Conservation (phyloP, 2,888 invertebrate genomes). For the Sialis lutaria region DNA sequence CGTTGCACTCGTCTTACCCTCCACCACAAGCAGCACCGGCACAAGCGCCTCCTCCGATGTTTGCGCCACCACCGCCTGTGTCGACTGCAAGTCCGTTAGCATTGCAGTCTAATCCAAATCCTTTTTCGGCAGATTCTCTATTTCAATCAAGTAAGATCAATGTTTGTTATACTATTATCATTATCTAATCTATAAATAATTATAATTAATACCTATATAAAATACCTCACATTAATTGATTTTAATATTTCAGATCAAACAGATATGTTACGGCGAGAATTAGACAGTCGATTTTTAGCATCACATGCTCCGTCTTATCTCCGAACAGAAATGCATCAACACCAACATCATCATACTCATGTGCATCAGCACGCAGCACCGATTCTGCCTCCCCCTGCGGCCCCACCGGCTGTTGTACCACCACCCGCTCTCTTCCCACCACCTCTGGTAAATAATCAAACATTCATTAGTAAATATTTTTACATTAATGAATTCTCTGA, state of each 20-base stretch:
- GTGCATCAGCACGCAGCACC: conserved; percentile 73
- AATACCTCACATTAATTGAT: neutral
- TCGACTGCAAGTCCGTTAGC: conserved; percentile 48
- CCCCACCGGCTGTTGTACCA: conserved; percentile 24
- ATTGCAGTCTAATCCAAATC: conserved; percentile 58
- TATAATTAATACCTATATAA: neutral
- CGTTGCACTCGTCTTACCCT: conserved; percentile 20
- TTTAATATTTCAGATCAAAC: conserved; percentile 42
- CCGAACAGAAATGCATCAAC: conserved; percentile 81
- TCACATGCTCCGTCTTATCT: conserved; percentile 47
- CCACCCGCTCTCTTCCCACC: conserved; percentile 38
- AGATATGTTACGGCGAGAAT: conserved; percentile 72
- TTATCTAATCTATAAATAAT: too few relatives aligned
- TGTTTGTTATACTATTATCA: too few relatives aligned
- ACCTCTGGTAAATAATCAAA: conserved; percentile 37
- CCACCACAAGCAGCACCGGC: conserved; percentile 31
- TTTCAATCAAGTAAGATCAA: conserved; percentile 63
- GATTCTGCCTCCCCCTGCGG: conserved; percentile 38
- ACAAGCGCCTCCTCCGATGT: conserved; percentile 32
- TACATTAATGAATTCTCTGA: neutral
- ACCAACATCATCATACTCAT: conserved; percentile 84
- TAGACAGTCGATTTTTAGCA: conserved; percentile 80
- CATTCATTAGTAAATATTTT: neutral
- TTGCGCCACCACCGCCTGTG: conserved; percentile 33
- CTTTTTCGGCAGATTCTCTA: conserved; percentile 75